Percentiles rank a stretch among this genome's conserved stretches.
These are phyloP conservation scores for Babylonia areolata DNA, from an alignment of 1,140 invertebrate genomes.

Conservation along the genomic window DNA sequence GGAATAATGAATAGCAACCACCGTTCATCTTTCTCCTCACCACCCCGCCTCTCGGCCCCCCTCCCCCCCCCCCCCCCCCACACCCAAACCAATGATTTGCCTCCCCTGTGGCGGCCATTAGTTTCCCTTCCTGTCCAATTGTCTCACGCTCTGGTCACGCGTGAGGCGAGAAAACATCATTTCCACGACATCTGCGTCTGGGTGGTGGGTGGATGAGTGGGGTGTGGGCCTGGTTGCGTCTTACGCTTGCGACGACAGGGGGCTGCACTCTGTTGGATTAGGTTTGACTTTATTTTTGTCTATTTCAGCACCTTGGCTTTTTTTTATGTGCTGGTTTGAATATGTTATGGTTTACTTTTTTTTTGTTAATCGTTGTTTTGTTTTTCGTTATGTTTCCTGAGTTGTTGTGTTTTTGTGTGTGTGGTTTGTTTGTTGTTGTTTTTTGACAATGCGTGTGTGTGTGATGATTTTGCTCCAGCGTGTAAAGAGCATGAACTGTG, in stretches of 20 bases:
- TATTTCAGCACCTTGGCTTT: neutral
- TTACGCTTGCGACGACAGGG: neutral
- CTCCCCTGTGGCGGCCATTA: conserved; percentile 6
- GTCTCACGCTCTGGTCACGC: neutral
- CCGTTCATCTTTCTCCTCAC: conserved; percentile 1
- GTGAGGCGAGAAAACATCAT: conserved; percentile 11
- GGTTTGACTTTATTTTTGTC: neutral
- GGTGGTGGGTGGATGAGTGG: neutral
- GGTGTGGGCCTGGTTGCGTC: neutral
- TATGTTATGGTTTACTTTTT: too few relatives aligned
- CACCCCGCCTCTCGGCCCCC: neutral
- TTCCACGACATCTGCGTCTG: neutral
- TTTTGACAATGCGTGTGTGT: too few relatives aligned
- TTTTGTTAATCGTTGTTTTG: too few relatives aligned
- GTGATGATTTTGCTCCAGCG: too few relatives aligned
- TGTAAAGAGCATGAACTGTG: too few relatives aligned
- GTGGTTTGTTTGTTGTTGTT: too few relatives aligned
- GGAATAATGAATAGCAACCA: neutral
- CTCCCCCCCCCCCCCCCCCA: neutral
- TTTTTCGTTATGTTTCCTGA: too few relatives aligned
- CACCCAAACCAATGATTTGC: neutral
- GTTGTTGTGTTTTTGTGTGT: too few relatives aligned
- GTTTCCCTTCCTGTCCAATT: conserved; percentile 3
- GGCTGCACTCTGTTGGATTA: neutral
- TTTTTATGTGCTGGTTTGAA: too few relatives aligned